Evolutionary conservation across 2,113 vertebrate species (phyloP), one percentile per base, ranked within the genome.

Genomic region (Procapra przewalskii): DNA sequence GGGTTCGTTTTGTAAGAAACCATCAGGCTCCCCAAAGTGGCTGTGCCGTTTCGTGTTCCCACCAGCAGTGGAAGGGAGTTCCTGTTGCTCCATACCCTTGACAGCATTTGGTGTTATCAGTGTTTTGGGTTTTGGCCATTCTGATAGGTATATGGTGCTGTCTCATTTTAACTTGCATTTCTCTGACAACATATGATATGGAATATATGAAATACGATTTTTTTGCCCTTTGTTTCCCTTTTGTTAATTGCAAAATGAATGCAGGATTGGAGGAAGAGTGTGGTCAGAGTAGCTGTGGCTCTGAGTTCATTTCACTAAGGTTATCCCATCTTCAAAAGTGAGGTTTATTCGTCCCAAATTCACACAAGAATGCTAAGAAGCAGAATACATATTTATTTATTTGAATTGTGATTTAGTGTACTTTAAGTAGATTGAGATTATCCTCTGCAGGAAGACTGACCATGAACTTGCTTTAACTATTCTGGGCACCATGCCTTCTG

Each of bases 161-260:
- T 82, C 71, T 92, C 27, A 10, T 84, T 96, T 92, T 96, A 88
- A 88, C 64, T 57, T 23, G 43, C 3, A 83, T 67, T 59, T 88
- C 40, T 88, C 60, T 75, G 84, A 43, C 81, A 81, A 81, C 59
- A 40, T 40, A 48, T 19, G 43, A 85, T 88, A n/a, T 88, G 33
- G 62, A 92, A 33, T 50, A 25, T 92, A 71, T 19, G 40, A 82
- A 40, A 77, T 43, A 77, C 1, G 31, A 80, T 67, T 25, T 23
- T 23, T 80, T 33, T 6, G n/a, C 71, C 45, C 75, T 93, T 97
- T 79, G 27, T 80, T 33, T 23, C 50, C 60, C 52, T 81, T 91
- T 97, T 79, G 33, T 89, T 71, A 93, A 59, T 67, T 93, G 59
- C 31, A 93, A 19, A 77, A 60, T 97, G 62, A 97, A 57, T 57